Base-by-base conservation (phyloP, 2,797 vertebrate species). In the Lagorchestes hirsutus region DNA sequence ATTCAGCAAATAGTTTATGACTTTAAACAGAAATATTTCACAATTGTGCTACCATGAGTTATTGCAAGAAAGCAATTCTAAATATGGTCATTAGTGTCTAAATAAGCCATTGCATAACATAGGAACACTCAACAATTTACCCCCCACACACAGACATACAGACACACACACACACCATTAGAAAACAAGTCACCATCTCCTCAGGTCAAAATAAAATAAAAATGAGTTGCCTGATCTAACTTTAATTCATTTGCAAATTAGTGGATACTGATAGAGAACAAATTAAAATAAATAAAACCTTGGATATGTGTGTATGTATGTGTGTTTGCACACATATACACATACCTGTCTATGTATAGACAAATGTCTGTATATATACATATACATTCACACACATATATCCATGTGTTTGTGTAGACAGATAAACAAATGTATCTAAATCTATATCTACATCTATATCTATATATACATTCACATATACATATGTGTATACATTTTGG, bases 211-310 rank as follows among this genome's bases (percentile, higher is more conserved):
- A 52, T 90, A 54, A 4, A 95, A 94, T 93, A 24, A 90, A 96
- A 91, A 95, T 34, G 55, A 93, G 34, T 92, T 28, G 87, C 4
- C 2, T 92, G 40, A 93, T 16, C 29, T 92, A 0, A 93, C 9
- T 67, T 95, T 95, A 92, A 92, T 29, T 57, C 4, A 93, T 93
- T 97, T 93, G 93, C 16, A 95, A 55, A 92, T 5, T 56, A 90
- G 91, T 11, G 90, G 92, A 92, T 40, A 40, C 5, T 24, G n/a
- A 82, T 8, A 40, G 13, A 59, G 58, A 40, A 40, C n/a, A 40
- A 40, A 82, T 82, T 40, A 40, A 74, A 82, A 40, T 74, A n/a
- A 67, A 34, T 40, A 82, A 67, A 82, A 24, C 6, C 14, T 40
- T 82, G 6, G 1, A 62, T 62, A 34, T 62, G 4, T 62, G 31